Conservation (phyloP, 2,888 invertebrate species). For the Oxyteleia sp. region DNA sequence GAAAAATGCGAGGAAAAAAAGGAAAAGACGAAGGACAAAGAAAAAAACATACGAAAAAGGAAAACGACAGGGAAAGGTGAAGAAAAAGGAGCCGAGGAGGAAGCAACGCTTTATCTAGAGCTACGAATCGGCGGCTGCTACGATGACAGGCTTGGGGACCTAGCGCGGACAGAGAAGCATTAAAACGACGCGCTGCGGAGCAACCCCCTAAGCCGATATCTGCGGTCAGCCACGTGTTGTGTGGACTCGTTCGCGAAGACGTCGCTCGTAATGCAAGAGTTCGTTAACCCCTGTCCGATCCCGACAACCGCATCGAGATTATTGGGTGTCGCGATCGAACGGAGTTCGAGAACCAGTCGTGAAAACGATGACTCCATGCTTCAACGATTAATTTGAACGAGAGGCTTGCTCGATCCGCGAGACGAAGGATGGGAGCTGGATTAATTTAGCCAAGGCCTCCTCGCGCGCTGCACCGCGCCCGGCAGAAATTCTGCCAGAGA, state of each 20-base stretch:
- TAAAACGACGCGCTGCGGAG: slow-evolving; percentile 68
- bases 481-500: slow-evolving; percentile 39
- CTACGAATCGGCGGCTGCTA: no score
- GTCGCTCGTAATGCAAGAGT: slow-evolving; percentile 72
- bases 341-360: slow-evolving; percentile 73
- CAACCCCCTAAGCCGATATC: slow-evolving; percentile 71
- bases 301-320: slow-evolving; percentile 75
- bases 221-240: slow-evolving; percentile 71
- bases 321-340: slow-evolving; percentile 75
- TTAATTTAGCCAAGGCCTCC: slow-evolving; percentile 68
- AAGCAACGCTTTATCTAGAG: no score
- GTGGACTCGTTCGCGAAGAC: slow-evolving; percentile 66
- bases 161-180: slow-evolving; percentile 63
- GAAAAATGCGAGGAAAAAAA: no score
- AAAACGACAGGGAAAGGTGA: no score
- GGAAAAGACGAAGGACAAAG: no score
- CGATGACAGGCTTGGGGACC: slow-evolving; percentile 53
- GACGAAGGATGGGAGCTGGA: slow-evolving; percentile 56
- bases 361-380: slow-evolving; percentile 71
- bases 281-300: slow-evolving; percentile 76
- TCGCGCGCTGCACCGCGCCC: slow-evolving; percentile 25
- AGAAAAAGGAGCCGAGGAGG: no score
- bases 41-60: no score
- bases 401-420: slow-evolving; percentile 54
- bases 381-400: slow-evolving; percentile 71